Base-by-base conservation (phyloP, 2,888 invertebrate genomes). In the Rutpela maculata region DNA sequence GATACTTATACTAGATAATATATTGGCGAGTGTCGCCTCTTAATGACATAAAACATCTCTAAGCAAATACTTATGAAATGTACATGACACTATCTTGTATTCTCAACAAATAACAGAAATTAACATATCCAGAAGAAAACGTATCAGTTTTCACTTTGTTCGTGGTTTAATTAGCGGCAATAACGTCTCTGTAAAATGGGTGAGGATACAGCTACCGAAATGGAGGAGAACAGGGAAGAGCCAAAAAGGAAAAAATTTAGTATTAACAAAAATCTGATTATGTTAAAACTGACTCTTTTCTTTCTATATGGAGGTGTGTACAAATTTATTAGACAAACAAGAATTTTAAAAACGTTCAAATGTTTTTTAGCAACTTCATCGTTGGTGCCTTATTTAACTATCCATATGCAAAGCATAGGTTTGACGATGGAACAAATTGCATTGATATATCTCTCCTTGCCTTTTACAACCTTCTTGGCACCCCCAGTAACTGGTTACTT, bases 321-420 rank as follows among this genome's bases (percentile, higher is more conserved):
- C 35, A 57, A 74, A 38, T 19, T 35, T 65, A 50, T 18, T 43
- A 63, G 31, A 35, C n/a, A 17, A 73, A 60, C 10, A 56, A 7
- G 38, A 55, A 56, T 18, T 56, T 19, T 22, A 50, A 65, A 65
- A 12, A 43, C 50, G 31, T 18, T 17, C 15, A 15, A 35, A 17
- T 83, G 75, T 81, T 80, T 91, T 91, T 35, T 89, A 95, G 97
- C 96, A 69, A 95, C 96, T 50, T 96, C 96, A 70, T 95, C 95
- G 9, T 91, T 97, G 70, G 90, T 97, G 76, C 97, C 97, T 0
- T 97, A 96, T 89, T 90, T 97, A 86, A 95, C 97, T 1, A 95
- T 97, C 83, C 97, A 97, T 90, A 97, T 97, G 97, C 96, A 95
- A 90, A 94, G 95, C 86, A 94, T 97, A 88, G 97, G 97, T 78